Base-by-base conservation (phyloP, 2,888 invertebrate species). In the Diadromus collaris region DNA sequence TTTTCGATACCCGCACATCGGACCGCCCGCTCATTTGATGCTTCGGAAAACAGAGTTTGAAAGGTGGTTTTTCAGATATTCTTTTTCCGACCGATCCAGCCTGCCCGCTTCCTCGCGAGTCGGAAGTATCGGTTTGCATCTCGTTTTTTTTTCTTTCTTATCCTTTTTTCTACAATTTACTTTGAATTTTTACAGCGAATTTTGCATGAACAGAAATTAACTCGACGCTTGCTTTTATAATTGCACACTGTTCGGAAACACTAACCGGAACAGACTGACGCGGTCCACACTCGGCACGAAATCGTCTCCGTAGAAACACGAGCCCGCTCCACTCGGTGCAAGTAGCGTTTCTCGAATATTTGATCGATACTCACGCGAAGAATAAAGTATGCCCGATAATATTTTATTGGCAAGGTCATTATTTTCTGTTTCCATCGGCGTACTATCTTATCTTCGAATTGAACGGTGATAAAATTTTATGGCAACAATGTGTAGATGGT, bases 21-120 rank as follows among this genome's bases (percentile, higher is more conserved):
- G 89, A 89, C 74, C 85, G 84, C 10, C 89, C 88, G 51, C 80
- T 84, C 80, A 86, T 85, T 51, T 81, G 86, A 29, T 85, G 82
- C 73, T 82, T 87, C 7, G 88, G 83, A 75, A 89, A 89, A 60
- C 88, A 88, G 54, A 89, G 83, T 54, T 88, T 87, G 58, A 89
- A 89, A 9, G 86, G 88, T 6, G 88, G 88, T 58, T 82, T 87
- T n/a, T 86, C 84, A 27, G 48, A 46, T 10, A 68, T 78, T 77
- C 76, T 85, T n/a, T 73, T 83, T 16, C 51, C 27, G 44, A 51
- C 41, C 63, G 79, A 71, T 64, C 70, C 65, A 68, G 70, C 5
- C 38, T 79, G 68, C 21, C 58, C 78, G 32, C 73, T 81, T 5
- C 74, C 81, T 10, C 76, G 81, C 72, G 84, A 83, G 48, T 82